Percentiles rank a stretch among this genome's conserved stretches.
phyloP scores from a whole-genome alignment of 2,797 vertebrate genomes.

The Falco rusticolus region DNA sequence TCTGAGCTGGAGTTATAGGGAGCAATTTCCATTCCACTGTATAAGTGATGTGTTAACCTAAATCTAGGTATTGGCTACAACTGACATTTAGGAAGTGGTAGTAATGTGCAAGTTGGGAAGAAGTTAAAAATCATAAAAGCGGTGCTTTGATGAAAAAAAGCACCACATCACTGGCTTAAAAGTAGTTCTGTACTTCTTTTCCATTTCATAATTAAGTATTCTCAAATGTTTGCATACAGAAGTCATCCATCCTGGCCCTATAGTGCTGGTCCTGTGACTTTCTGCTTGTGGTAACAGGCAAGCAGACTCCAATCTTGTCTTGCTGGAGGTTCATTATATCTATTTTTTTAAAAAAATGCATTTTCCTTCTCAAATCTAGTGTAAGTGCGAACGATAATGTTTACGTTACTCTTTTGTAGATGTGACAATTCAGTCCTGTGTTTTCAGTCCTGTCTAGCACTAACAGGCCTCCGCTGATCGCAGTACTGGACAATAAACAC shows the following conservation, averaged over 20 bases:
- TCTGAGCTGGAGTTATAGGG: background rate
- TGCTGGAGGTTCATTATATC: background rate
- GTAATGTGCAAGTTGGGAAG: background rate
- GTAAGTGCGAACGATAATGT: background rate
- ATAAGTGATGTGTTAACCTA: background rate
- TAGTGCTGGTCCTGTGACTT: background rate
- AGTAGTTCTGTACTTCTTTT: background rate
- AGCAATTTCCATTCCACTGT: background rate
- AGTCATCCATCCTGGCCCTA: background rate
- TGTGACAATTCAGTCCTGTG: background rate
- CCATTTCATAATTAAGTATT: background rate
- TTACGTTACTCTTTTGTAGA: background rate
- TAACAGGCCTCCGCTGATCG: background rate
- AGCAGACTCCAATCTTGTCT: background rate
- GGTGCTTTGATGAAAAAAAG: background rate
- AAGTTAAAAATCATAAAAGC: background rate
- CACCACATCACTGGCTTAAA: background rate
- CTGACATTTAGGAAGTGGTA: background rate
- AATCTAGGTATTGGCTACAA: background rate
- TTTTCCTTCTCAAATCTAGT: background rate
- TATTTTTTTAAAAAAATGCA: rapidly evolving
- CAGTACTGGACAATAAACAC: background rate
- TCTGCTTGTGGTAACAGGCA: background rate
- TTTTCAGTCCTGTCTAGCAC: background rate
- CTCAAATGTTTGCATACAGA: background rate